Evolutionary conservation across 1,140 invertebrate species (phyloP), one percentile per base, ranked within the genome.

Genomic region (Cylas formicarius): DNA sequence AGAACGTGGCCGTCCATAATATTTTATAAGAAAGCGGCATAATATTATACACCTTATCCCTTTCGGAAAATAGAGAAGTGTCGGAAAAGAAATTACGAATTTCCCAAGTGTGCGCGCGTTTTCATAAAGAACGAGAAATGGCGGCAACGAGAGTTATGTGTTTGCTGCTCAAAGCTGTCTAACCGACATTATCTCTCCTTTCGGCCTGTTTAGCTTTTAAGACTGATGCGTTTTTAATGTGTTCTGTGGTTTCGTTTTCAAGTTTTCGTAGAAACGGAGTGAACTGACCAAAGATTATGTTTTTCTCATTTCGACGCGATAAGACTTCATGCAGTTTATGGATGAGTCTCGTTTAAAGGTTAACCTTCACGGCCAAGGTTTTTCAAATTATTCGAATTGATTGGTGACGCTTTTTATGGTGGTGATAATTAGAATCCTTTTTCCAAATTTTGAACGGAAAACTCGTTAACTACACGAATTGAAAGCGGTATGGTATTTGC

Each of bases 191-290:
- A 55, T 60, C 59, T 57, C 51, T 29, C 22, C 32, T 48, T 55
- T 50, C 51, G 48, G 57, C 41, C 55, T 61, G 59, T 56, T 58
- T 58, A 58, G 59, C 58, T 60, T 58, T 47, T 47, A 54, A 55
- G 53, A 55, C 39, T 56, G 57, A 58, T 59, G 57, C 52, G 51
- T 33, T 57, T 57, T 61, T 61, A 59, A 61, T 61, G 55, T 44
- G 55, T 57, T n/a, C n/a, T n/a, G n/a, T 49, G 43, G 14, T 33
- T 33, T 39, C 44, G 44, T 31, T 32, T 38, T 33, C n/a, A n/a
- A n/a, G n/a, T n/a, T n/a, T n/a, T n/a, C n/a, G n/a, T n/a, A n/a
- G n/a, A n/a, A n/a, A n/a, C n/a, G n/a, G n/a, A n/a, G n/a, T n/a
- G n/a, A n/a, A n/a, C n/a, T n/a, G n/a, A n/a, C n/a, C n/a, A n/a